phyloP scores from a whole-genome alignment of 2,888 invertebrate genomes.

The Brachylomia viminalis region DNA sequence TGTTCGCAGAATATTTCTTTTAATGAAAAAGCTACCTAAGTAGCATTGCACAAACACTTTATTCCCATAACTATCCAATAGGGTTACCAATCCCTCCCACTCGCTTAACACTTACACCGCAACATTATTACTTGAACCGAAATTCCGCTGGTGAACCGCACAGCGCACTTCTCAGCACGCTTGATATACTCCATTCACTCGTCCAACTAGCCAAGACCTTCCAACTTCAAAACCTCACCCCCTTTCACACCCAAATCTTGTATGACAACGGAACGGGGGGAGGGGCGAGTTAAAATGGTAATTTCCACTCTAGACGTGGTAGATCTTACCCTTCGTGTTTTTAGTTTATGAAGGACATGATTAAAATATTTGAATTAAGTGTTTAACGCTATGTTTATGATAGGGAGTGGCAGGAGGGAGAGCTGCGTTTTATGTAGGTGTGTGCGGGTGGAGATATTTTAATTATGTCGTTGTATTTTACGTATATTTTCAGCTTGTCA shows the following conservation, averaged over 20 bases:
- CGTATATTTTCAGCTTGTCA: not conserved
- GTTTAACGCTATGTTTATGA: conserved; percentile 44
- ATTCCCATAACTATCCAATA: not conserved
- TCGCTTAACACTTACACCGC: conserved; percentile 41
- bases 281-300: conserved; percentile 21
- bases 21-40: too few species aligned
- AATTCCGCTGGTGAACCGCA: conserved; percentile 63
- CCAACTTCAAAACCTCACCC: not conserved
- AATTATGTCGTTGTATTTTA: conserved; percentile 5
- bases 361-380: conserved; percentile 62
- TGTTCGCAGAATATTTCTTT: not conserved
- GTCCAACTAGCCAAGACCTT: conserved; percentile 43
- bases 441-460: conserved; percentile 17
- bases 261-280: not conserved
- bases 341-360: conserved; percentile 62
- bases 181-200: conserved; percentile 48
- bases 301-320: conserved; percentile 28
- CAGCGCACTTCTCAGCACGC: conserved; percentile 56
- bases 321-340: conserved; percentile 54
- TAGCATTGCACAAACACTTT: not conserved
- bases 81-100: not conserved
- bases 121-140: conserved; percentile 59
- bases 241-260: not conserved
- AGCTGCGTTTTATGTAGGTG: conserved; percentile 16
- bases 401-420: not conserved